Evolutionary conservation across 2,888 invertebrate genomes (phyloP).

Genomic region (Salticus scenicus): DNA sequence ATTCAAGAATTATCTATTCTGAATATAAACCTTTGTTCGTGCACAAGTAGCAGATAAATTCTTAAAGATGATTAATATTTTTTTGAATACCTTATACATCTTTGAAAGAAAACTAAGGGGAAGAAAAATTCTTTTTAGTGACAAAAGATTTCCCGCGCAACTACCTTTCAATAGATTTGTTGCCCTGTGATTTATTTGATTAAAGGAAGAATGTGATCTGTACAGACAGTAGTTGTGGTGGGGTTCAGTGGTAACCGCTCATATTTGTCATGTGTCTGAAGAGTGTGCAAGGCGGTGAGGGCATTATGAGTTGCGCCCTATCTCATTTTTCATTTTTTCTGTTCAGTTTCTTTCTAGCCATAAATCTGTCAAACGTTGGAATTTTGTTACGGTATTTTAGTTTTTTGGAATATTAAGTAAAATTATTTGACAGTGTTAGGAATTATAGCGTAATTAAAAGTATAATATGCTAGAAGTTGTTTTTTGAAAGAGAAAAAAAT

Average conservation of each 20-base stretch:
- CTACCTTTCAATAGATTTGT: slow-evolving; percentile 48
- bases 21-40: too few relatives aligned
- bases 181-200: slow-evolving; percentile 48
- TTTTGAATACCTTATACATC: background rate
- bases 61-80: background rate
- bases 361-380: background rate
- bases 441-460: too few relatives aligned
- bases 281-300: slow-evolving; percentile 36
- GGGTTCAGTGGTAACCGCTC: background rate
- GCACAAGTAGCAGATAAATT: too few relatives aligned
- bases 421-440: too few relatives aligned
- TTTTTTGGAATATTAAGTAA: background rate
- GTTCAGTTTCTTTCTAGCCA: background rate
- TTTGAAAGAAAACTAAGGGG: slow-evolving; percentile 20
- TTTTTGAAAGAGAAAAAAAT: too few relatives aligned
- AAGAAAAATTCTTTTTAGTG: slow-evolving; percentile 38
- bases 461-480: too few relatives aligned
- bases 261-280: slow-evolving; percentile 52
- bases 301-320: slow-evolving; percentile 37
- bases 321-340: slow-evolving; percentile 21
- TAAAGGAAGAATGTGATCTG: slow-evolving; percentile 31
- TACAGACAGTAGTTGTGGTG: background rate
- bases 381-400: background rate
- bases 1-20: too few relatives aligned
- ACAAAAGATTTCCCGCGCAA: slow-evolving; percentile 23